Percentiles rank a stretch among this genome's conserved stretches.
These are phyloP conservation scores for Prionchulus punctatus DNA, from an alignment of 2,888 invertebrate species.

Conservation along the genomic window DNA sequence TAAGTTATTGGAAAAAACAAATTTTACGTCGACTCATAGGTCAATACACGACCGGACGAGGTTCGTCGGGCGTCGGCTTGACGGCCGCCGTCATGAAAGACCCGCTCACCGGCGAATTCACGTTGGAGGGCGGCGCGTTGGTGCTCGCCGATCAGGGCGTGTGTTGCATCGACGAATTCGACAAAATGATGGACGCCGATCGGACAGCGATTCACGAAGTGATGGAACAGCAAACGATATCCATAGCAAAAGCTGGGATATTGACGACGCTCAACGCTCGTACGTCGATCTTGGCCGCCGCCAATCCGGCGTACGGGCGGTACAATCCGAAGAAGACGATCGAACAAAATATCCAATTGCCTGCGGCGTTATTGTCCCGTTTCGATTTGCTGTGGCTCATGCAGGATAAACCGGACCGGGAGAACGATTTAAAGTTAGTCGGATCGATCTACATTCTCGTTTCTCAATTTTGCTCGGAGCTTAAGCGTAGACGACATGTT, in stretches of 20 bases:
- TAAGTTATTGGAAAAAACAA: not conserved
- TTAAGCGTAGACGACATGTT: not conserved
- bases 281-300: constrained; percentile 90
- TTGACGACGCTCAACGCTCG: constrained; percentile 95
- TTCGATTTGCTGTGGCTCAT: constrained; percentile 93
- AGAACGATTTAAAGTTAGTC: constrained; percentile 47
- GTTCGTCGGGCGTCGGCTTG: constrained; percentile 93
- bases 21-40: constrained; percentile 33
- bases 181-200: constrained; percentile 93
- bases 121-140: constrained; percentile 84
- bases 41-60: constrained; percentile 88
- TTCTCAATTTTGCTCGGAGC: not conserved
- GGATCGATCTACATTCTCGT: not conserved
- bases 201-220: constrained; percentile 92
- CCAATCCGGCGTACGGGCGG: constrained; percentile 94
- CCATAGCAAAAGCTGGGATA: constrained; percentile 97
- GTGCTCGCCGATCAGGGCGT: constrained; percentile 90
- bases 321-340: constrained; percentile 87
- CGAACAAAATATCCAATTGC: constrained; percentile 92
- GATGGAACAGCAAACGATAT: constrained; percentile 90
- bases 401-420: constrained; percentile 53
- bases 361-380: constrained; percentile 84
- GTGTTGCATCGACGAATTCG: constrained; percentile 99
- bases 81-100: constrained; percentile 97
- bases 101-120: constrained; percentile 90